These are phyloP conservation scores for Bombus pyrosoma DNA, from an alignment of 1,140 invertebrate species.

Conservation along the genomic window DNA sequence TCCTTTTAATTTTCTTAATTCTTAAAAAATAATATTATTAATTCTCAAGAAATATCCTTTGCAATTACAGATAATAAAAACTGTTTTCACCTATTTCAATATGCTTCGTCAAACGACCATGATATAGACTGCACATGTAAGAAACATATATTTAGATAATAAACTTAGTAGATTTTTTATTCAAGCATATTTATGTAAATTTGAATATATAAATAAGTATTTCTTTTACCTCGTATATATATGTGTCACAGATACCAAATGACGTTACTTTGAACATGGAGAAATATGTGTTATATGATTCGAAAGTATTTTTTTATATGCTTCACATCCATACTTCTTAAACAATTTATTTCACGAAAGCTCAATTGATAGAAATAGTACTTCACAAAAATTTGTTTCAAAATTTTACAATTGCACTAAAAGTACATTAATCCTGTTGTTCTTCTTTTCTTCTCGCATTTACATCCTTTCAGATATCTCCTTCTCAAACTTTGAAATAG, in stretches of 20 bases:
- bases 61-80: constrained; percentile 65
- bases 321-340: too few relatives aligned
- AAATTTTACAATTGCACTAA: not conserved
- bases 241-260: not conserved
- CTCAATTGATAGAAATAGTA: not conserved
- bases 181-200: not conserved
- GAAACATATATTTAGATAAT: not conserved
- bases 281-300: too few relatives aligned
- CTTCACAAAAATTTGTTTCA: not conserved
- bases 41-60: not conserved
- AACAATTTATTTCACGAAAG: too few relatives aligned
- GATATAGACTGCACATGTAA: not conserved
- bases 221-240: not conserved
- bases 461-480: not conserved
- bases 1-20: not conserved
- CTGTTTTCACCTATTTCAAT: constrained; percentile 53
- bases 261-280: too few relatives aligned
- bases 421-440: not conserved
- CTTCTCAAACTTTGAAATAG: not conserved
- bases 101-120: constrained; percentile 29
- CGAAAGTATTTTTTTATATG: too few relatives aligned
- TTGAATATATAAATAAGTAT: not conserved
- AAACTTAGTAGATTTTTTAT: not conserved
- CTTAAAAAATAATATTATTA: not conserved
- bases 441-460: not conserved